phyloP scores from a whole-genome alignment of 2,797 vertebrate genomes.

The Sternotherus odoratus region DNA sequence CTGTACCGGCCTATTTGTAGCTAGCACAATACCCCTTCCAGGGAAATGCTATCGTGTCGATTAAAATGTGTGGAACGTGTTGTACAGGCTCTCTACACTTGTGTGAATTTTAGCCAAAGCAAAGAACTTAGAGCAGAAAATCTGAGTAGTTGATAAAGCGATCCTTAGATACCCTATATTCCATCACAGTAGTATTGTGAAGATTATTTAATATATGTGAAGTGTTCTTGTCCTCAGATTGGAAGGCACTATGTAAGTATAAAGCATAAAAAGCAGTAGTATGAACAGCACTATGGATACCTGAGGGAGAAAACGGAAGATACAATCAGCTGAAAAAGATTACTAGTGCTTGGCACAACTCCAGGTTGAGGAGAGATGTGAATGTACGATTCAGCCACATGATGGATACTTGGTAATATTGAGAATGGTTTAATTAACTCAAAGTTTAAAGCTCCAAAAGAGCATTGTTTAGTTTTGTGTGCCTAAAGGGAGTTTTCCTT shows the following conservation, averaged over 20 bases:
- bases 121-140: neutral
- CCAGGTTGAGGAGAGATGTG: neutral
- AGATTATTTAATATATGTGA: neutral
- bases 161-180: neutral
- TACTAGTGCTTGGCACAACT: neutral
- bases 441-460: neutral
- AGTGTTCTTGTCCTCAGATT: neutral
- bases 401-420: neutral
- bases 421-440: neutral
- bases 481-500: slow-evolving; percentile 20
- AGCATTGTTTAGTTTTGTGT: neutral
- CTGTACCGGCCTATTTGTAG: neutral
- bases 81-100: neutral
- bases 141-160: neutral
- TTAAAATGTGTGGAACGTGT: neutral
- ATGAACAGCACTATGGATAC: neutral
- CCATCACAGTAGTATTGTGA: neutral
- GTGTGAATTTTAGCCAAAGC: neutral
- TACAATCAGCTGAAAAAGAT: neutral
- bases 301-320: neutral
- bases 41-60: neutral
- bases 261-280: neutral
- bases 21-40: neutral
- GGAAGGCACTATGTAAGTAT: neutral
- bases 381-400: neutral